phyloP scores from a whole-genome alignment of 2,113 vertebrate species.

The Tachysurus fulvidraco region DNA sequence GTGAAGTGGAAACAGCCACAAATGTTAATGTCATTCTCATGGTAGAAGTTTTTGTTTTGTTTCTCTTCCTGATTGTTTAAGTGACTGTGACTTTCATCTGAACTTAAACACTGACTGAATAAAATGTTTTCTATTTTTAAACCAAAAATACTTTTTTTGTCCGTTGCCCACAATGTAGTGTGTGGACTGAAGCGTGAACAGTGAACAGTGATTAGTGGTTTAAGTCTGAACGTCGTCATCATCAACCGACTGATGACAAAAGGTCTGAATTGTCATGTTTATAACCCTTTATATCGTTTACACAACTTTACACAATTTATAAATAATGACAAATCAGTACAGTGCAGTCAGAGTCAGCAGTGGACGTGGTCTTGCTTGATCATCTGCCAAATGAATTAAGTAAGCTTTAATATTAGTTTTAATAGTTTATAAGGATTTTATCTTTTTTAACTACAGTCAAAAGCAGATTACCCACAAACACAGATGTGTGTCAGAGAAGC shows the following conservation, averaged over 20 bases:
- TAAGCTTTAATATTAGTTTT: background rate
- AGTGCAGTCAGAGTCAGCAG: background rate
- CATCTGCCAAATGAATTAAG: background rate
- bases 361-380: background rate
- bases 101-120: conserved; percentile 24
- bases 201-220: background rate
- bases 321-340: background rate
- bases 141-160: background rate
- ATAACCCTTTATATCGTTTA: background rate
- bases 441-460: background rate
- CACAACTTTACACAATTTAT: background rate
- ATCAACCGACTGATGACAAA: background rate
- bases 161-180: background rate
- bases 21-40: background rate
- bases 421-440: background rate
- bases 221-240: background rate
- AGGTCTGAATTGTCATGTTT: background rate
- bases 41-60: background rate
- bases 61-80: background rate
- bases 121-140: conserved; percentile 49
- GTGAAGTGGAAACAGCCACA: background rate
- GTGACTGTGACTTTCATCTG: background rate
- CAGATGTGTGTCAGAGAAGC: background rate
- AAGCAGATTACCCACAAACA: background rate
- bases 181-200: background rate